These are phyloP conservation scores for Odontocolon sp. DNA, from an alignment of 2,888 invertebrate species.

Conservation along the genomic window DNA sequence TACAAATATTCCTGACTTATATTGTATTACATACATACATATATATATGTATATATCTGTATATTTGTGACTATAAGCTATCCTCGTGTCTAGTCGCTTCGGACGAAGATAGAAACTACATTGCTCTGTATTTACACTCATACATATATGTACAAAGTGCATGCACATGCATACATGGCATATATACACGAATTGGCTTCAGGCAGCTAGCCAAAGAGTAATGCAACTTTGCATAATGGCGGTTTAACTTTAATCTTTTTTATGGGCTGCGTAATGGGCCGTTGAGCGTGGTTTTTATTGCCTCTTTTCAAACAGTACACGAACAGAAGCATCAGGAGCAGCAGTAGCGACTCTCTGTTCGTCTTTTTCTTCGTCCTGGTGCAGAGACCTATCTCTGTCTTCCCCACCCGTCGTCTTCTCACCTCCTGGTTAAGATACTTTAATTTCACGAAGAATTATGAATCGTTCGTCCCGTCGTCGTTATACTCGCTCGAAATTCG, in stretches of 20 bases:
- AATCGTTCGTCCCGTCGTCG: slow-evolving; percentile 15
- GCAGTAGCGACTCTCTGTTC: not conserved
- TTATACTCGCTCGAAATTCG: not conserved
- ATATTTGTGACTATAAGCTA: too few relatives aligned
- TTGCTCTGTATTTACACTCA: not conserved
- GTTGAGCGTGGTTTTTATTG: slow-evolving; percentile 71
- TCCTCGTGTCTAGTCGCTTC: too few relatives aligned
- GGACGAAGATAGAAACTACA: too few relatives aligned
- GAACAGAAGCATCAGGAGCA: slow-evolving; percentile 5
- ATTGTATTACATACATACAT: not conserved
- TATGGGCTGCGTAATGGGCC: slow-evolving; percentile 74
- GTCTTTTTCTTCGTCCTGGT: not conserved
- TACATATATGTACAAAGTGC: not conserved
- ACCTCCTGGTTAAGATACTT: slow-evolving; percentile 23
- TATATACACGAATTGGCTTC: slow-evolving; percentile 8
- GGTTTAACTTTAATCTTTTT: slow-evolving; percentile 77
- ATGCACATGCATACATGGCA: slow-evolving; percentile 32
- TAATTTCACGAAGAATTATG: slow-evolving; percentile 40
- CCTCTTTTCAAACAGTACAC: slow-evolving; percentile 61
- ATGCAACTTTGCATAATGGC: slow-evolving; percentile 75
- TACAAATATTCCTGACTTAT: not conserved
- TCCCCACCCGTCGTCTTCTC: not conserved
- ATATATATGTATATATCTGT: not conserved
- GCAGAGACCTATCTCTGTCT: not conserved
- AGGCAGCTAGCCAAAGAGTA: slow-evolving; percentile 59